Evolutionary conservation across 1,140 invertebrate genomes (phyloP), one percentile per base, ranked within the genome.

Genomic region (Pemphigus obesinymphae): DNA sequence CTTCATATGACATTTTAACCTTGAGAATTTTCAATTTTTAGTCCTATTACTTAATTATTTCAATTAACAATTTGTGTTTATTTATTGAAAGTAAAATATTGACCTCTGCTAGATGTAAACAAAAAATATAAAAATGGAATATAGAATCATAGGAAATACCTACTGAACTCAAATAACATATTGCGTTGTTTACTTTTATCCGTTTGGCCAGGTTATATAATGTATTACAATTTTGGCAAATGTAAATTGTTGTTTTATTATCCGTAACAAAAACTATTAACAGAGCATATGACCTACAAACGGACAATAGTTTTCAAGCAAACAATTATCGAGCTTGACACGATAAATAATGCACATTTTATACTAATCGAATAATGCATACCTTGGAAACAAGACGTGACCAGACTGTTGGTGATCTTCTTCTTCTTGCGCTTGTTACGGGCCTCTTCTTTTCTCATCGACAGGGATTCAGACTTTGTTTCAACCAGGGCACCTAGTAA

Each of bases 371-470:
- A 40, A 29, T 4, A 68, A 82, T 23, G 40, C 76, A 85, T 85
- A 95, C 94, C 94, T 92, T 95, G 93, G 88, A 96, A 96, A 87
- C 94, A 95, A 85, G 93, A 93, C 82, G 94, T 94, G 83, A 95
- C 93, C 82, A 95, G 89, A 78, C 93, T 95, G 85, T 93, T 93
- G 61, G 93, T 93, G 72, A 93, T 94, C 89, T 94, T 95, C 91
- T 95, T 95, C 90, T 93, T 95, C 84, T 93, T 91, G 84, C 94
- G 90, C 87, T 94, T 93, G 87, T 92, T 92, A 85, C 94, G 92
- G 84, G 94, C 94, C 88, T 95, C 94, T 85, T 95, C 94, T 88
- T 95, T 94, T 85, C 93, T 92, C 75, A 91, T 89, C 85, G 90
- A 90, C 82, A 92, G 87, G 84, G 92, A 91, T 85, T 89, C 88